Base-by-base conservation (phyloP, 2,797 vertebrate genomes). In the Hybognathus amarus region DNA sequence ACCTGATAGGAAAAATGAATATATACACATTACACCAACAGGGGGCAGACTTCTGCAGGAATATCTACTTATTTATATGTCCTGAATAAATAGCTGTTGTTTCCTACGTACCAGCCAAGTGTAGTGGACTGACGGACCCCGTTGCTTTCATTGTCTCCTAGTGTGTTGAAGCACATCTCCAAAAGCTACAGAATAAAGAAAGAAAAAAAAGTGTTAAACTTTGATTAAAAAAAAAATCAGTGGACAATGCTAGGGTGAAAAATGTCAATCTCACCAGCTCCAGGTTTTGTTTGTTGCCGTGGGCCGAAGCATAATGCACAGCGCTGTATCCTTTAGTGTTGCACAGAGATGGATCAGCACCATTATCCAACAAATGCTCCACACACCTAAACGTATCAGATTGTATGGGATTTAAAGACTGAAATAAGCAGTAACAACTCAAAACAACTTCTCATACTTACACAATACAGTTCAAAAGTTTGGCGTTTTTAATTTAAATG, bases 91-190 rank as follows among this genome's bases (percentile, higher is more conserved):
- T 18, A 13, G 20, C 7, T 24, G 69, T 20, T 6, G 13, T 54
- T 50, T 50, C 42, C 33, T 50, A 95, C 97, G 95, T 88, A 99
- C 98, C 94, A n/a, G 98, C 97, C 91, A 99, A 97, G 95, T 99
- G 98, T 94, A 99, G 95, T 75, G 98, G 97, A 93, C 97, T 99
- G 93, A 98, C 95, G 68, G 97, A 97, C 92, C 96, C 96, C 94
- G 89, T 95, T 96, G 94, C 96, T 98, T 89, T 99, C 97, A 91
- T 97, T 96, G 83, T 98, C 97, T 93, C 97, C 97, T 93, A 98
- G 95, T 94, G 96, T 97, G 94, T 99, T 98, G 91, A 98, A 98
- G 79, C 97, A 98, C 96, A 98, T 98, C 92, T 99, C 97, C 95
- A 99, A 94, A 87, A 99, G 97, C 98, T 99, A 82, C 18, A 63